phyloP scores from a whole-genome alignment of 30 jellyfish, hydroid and myxozoan genomes.

The Pseudorhiza aurosa region DNA sequence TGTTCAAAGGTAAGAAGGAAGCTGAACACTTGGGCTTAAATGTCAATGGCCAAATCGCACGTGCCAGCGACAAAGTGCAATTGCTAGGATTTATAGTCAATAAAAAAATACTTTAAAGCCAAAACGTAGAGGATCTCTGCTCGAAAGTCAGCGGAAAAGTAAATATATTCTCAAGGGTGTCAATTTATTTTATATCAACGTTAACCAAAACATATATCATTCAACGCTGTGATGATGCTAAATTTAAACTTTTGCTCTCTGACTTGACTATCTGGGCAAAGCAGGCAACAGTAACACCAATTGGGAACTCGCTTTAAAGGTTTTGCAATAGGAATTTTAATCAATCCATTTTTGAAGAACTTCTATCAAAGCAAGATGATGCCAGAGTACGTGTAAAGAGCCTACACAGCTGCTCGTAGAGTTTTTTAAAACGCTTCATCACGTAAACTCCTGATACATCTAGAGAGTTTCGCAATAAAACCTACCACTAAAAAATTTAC shows the following conservation, averaged over 20 bases:
- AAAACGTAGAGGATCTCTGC: constrained; percentile 17
- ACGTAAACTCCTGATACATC: neutral
- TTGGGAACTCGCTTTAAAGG: constrained; percentile 5
- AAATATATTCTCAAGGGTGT: neutral
- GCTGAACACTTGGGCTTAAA: neutral
- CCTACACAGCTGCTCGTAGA: neutral
- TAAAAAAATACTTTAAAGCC: neutral
- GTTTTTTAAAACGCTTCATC: neutral
- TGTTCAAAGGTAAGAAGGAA: neutral
- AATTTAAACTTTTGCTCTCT: neutral
- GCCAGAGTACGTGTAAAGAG: neutral
- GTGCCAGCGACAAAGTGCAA: neutral
- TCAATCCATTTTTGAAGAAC: constrained; percentile 5
- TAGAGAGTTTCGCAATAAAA: no score
- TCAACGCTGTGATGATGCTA: constrained; percentile 1
- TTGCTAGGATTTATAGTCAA: neutral
- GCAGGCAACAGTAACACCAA: constrained; percentile 11
- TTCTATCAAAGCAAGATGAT: constrained; percentile 6
- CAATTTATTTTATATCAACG: neutral
- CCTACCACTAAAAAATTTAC: no score
- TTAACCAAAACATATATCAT: neutral
- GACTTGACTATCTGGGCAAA: constrained; percentile 1
- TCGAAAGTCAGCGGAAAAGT: neutral
- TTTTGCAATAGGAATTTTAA: neutral
- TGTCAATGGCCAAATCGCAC: neutral